These are phyloP conservation scores for Lepas anatifera DNA, from an alignment of 2,888 invertebrate species.

Conservation along the genomic window DNA sequence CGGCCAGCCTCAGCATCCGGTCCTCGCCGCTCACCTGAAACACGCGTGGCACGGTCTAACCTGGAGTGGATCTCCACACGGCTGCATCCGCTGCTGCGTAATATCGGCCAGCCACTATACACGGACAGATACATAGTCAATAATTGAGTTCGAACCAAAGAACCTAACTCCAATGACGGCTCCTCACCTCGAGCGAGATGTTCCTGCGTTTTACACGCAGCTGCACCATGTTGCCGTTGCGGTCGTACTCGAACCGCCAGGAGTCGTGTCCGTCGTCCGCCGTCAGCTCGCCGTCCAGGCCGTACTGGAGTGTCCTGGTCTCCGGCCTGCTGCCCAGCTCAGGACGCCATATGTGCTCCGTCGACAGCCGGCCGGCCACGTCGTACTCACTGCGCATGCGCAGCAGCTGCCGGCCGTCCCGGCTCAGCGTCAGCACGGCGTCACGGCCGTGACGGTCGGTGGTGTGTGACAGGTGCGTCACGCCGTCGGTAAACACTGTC, in stretches of 20 bases:
- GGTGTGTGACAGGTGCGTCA: slow-evolving; percentile 67
- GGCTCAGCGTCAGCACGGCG: slow-evolving; percentile 49
- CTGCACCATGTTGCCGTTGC: slow-evolving; percentile 82
- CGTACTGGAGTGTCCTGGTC: slow-evolving; percentile 86
- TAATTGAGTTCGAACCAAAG: too few relatives aligned
- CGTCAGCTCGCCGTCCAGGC: slow-evolving; percentile 78
- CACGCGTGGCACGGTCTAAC: too few relatives aligned
- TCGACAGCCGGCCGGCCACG: slow-evolving; percentile 55
- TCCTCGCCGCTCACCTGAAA: slow-evolving; percentile 77
- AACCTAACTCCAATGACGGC: too few relatives aligned
- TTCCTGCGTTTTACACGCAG: slow-evolving; percentile 73
- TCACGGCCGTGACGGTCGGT: slow-evolving; percentile 55
- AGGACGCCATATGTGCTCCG: slow-evolving; percentile 72
- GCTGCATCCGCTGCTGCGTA: too few relatives aligned
- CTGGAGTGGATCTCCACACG: too few relatives aligned
- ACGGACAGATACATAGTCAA: too few relatives aligned
- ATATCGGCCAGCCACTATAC: too few relatives aligned
- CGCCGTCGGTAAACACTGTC: slow-evolving; percentile 74
- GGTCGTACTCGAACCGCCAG: slow-evolving; percentile 85
- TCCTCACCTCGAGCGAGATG: slow-evolving; percentile 54
- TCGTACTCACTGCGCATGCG: slow-evolving; percentile 79
- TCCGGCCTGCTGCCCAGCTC: slow-evolving; percentile 83
- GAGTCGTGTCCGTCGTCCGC: slow-evolving; percentile 89
- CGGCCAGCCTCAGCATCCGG: slow-evolving; percentile 81
- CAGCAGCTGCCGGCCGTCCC: slow-evolving; percentile 77